A percentile compares a stretch with the other conserved stretches of the same genome.
Conservation (phyloP, 37 sponge, comb jelly and placozoan genomes). For the Petrosia ficiformis region DNA sequence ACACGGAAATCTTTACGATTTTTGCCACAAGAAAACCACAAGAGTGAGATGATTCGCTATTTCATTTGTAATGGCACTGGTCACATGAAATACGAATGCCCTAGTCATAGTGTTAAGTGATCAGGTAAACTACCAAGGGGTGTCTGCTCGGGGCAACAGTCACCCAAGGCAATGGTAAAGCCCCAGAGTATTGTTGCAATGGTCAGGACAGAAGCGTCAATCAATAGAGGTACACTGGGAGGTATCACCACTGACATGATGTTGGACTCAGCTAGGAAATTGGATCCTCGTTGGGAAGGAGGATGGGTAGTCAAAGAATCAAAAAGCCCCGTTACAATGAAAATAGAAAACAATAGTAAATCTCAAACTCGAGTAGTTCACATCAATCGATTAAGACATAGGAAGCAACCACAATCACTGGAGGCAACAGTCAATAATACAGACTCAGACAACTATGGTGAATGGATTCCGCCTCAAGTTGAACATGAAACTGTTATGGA, state of each 20-base stretch:
- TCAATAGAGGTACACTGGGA: too few species aligned
- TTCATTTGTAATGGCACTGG: constrained; percentile 13
- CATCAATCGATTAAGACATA: constrained; percentile 24
- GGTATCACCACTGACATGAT: too few species aligned
- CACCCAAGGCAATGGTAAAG: constrained; percentile 7
- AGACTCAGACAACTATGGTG: not conserved
- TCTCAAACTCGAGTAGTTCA: constrained; percentile 26
- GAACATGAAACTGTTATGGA: too few species aligned
- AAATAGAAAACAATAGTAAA: constrained; percentile 22
- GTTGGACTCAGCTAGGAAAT: constrained; percentile 56
- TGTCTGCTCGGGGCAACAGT: constrained; percentile 24
- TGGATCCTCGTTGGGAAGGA: constrained; percentile 67
- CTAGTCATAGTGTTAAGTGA: not conserved
- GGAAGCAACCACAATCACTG: too few species aligned
- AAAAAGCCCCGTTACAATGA: constrained; percentile 21
- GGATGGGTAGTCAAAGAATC: constrained; percentile 30
- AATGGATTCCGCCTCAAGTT: not conserved
- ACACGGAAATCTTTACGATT: too few species aligned
- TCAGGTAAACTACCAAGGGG: constrained; percentile 49
- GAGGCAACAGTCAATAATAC: not conserved
- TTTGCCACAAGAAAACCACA: too few species aligned
- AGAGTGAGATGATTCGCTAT: too few species aligned
- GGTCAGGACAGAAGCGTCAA: not conserved
- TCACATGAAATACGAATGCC: constrained; percentile 28
- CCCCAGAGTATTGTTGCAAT: not conserved